Evolutionary conservation across 2,888 invertebrate genomes (phyloP), one percentile per base, ranked within the genome.

Genomic region (Iselma pallidipennis): DNA sequence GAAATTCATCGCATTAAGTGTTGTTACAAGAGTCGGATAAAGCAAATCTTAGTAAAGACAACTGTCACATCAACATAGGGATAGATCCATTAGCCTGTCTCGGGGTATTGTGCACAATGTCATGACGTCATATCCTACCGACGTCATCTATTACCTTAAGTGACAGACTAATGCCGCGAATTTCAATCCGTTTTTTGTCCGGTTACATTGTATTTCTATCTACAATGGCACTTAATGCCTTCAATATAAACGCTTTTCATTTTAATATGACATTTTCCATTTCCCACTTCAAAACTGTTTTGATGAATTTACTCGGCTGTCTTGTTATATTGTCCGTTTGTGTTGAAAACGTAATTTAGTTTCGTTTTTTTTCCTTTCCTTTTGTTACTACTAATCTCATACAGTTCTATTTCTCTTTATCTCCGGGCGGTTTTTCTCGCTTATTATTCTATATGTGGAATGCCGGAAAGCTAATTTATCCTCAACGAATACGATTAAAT

Each of bases 241-340:
- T 72, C 73, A 67, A 73, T 72, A 71, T 72, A 74, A 75, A 74
- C 71, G 71, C 70, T 70, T 73, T 74, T 74, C 75, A 73, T 73
- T 75, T 73, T 71, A 74, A 73, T 74, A 74, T 72, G 74, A 74
- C 74, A 66, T 74, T 74, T 74, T 74, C 72, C 74, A 74, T 74
- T 74, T 74, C 71, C 71, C 69, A 66, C 60, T 59, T 53, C 56
- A 56, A 26, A 57, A 42, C 53, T n/a, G n/a, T 61, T 61, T 66
- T 71, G 70, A 71, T 68, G 70, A 71, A 71, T 71, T 62, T 64
- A 68, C 68, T 70, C 61, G 66, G 61, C 66, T 63, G 63, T 33
- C 50, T 52, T 50, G 50, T 58, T 63, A 28, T 45, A 49, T 25
- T 31, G 25, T 65, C 66, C 68, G 71, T 69, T 66, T 66, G 45